Evolutionary conservation across 1,140 invertebrate genomes (phyloP), one percentile per base, ranked within the genome.

Genomic region (Philotrypesis tridentata): DNA sequence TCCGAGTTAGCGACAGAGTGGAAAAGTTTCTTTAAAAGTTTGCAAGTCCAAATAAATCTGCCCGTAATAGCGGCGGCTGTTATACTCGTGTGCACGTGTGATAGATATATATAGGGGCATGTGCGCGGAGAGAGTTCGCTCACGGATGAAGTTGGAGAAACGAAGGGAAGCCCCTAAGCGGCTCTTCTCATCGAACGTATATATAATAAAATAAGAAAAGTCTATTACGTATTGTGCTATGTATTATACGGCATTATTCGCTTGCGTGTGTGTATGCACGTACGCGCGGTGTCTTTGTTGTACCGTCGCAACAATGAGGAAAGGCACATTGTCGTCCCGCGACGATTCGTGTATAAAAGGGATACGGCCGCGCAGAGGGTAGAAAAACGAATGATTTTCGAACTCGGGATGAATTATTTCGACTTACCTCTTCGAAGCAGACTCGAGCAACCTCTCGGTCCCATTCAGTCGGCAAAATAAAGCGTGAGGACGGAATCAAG

Each of bases 1-100:
- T 68, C 65, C 65, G 25, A 68, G 25, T 68, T 68, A 68, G 14
- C 65, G 29, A 68, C 1, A 0, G 65, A 68, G 65, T 68, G 65
- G 65, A 68, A 31, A 68, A 68, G 65, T 68, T 68, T 21, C 65
- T 68, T 68, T 25, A 63, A 27, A n/a, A 29, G 65, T 67, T 29
- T 23, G n/a, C 1, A 5, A 67, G 14, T 67, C 65, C 27, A 33
- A 67, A 67, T 67, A 67, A 67, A 67, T 67, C 65, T 67, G 65
- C n/a, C 29, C 3, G 31, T 67, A 43, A 43, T 43, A 43, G 40
- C 40, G 12, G 40, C n/a, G n/a, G n/a, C n/a, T n/a, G n/a, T n/a
- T n/a, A n/a, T n/a, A n/a, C n/a, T n/a, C n/a, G n/a, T n/a, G n/a
- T n/a, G n/a, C n/a, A n/a, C n/a, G n/a, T n/a, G n/a, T n/a, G n/a